Conservation (phyloP, 2,888 invertebrate genomes). For the Leptinotarsa rubiginosa region DNA sequence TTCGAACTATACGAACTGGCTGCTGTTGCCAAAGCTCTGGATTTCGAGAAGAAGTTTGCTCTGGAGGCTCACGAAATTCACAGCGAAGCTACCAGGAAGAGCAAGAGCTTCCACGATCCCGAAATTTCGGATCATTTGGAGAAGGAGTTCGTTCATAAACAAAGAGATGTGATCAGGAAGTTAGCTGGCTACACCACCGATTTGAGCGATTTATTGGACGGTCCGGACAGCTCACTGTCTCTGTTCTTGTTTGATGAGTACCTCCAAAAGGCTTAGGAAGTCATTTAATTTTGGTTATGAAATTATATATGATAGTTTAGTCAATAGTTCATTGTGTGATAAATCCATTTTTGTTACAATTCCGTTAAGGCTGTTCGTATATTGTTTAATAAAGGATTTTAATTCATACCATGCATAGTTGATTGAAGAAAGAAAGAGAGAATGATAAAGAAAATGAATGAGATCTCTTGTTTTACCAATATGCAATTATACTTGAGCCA, state of each 20-base stretch:
- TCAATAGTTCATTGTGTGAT: conserved; percentile 23
- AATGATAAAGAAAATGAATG: too few species aligned
- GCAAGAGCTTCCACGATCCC: conserved; percentile 74
- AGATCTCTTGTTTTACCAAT: too few species aligned
- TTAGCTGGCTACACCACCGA: conserved; percentile 81
- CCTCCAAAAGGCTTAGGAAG: conserved; percentile 59
- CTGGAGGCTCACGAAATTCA: conserved; percentile 77
- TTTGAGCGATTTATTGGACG: conserved; percentile 74
- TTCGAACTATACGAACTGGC: conserved; percentile 77
- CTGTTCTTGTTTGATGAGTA: conserved; percentile 83
- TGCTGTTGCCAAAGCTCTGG: conserved; percentile 80
- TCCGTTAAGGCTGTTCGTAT: conserved; percentile 21
- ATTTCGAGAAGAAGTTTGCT: conserved; percentile 80
- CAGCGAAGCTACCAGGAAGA: conserved; percentile 71
- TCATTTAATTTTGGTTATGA: not conserved
- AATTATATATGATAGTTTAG: conserved; percentile 10
- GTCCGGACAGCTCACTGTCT: conserved; percentile 74
- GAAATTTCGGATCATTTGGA: conserved; percentile 82
- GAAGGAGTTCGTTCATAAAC: conserved; percentile 79
- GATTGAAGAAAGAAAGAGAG: too few species aligned
- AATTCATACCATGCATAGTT: not conserved
- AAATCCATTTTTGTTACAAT: conserved; percentile 23
- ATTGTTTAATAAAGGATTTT: conserved; percentile 21
- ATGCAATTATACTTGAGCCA: too few species aligned
- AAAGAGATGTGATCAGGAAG: conserved; percentile 75